Percentiles rank a stretch among this genome's conserved stretches.
phyloP scores from a whole-genome alignment of 2,888 invertebrate species.

The Diaprepes abbreviatus region DNA sequence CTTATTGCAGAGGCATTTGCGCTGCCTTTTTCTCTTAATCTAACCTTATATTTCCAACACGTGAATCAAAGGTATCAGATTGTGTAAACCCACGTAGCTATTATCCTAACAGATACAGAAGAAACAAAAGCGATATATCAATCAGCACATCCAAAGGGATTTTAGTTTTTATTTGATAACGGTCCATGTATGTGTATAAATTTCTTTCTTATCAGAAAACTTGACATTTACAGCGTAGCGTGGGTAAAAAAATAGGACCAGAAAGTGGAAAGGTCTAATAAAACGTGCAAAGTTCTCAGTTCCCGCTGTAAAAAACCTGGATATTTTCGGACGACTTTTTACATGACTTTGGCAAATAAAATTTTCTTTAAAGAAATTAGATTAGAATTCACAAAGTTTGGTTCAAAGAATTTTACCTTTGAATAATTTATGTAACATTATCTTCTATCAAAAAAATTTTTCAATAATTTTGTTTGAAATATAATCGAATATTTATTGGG shows the following conservation, averaged over 20 bases:
- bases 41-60: constrained; percentile 14
- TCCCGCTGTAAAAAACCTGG: constrained; percentile 22
- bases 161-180: constrained; percentile 51
- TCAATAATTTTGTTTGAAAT: not conserved
- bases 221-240: constrained; percentile 42
- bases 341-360: constrained; percentile 36
- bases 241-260: constrained; percentile 46
- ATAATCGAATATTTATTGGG: not conserved
- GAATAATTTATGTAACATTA: constrained; percentile 7
- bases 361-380: constrained; percentile 21
- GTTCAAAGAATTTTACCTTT: constrained; percentile 14
- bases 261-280: constrained; percentile 48
- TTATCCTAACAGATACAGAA: constrained; percentile 42
- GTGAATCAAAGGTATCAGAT: constrained; percentile 51
- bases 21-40: not conserved
- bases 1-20: too few relatives aligned
- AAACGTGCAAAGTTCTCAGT: constrained; percentile 41
- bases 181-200: constrained; percentile 48
- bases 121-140: constrained; percentile 49
- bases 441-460: not conserved
- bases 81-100: constrained; percentile 35
- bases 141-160: constrained; percentile 47
- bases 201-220: constrained; percentile 46
- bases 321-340: constrained; percentile 27
- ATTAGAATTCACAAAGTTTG: constrained; percentile 9